Evolutionary conservation across 1,140 invertebrate species (phyloP), one percentile per base, ranked within the genome.

Genomic region (Eubasilissa regina): DNA sequence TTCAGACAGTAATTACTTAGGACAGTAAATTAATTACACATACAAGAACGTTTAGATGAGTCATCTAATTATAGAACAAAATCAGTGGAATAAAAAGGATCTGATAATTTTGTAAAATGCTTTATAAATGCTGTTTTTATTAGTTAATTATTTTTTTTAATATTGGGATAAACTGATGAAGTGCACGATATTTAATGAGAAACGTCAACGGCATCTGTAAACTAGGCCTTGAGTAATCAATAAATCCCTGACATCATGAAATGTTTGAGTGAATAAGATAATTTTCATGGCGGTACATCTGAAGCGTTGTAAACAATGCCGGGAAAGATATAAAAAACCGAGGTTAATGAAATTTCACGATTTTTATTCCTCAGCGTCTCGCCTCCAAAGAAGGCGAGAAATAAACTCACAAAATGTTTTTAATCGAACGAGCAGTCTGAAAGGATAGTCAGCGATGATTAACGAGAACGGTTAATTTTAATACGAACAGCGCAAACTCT

Each of bases 391-490:
- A 15, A 51, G 48, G 48, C 8, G 1, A 15, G 8, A 35, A 13
- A 51, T 64, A 25, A 64, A 64, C 60, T 64, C 35, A 8, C 48
- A 51, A 51, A 51, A n/a, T 64, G 9, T 64, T 35, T 35, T 64
- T 25, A 25, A 64, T 64, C 60, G 60, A 64, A 64, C 21, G 13
- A 25, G 11, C 35, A 64, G n/a, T 64, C 25, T 62, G 58, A 21
- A 17, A 3, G 17, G 58, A 51, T 25, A 64, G 25, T 19, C 19
- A 64, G 19, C 3, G n/a, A 51, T 51, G 48, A 51, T 51, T 51
- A 51, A 51, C 8, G 48, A 51, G 48, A 51, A 15, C 48, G n/a
- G 11, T 51, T 51, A 51, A 51, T 51, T n/a, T n/a, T n/a, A n/a
- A n/a, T 51, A 13, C n/a, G 48, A 51, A 8, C 9, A 51, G 48